Percentiles rank a stretch among this genome's conserved stretches.
phyloP scores from a whole-genome alignment of 2,797 vertebrate species.

The Acanthopagrus latus region DNA sequence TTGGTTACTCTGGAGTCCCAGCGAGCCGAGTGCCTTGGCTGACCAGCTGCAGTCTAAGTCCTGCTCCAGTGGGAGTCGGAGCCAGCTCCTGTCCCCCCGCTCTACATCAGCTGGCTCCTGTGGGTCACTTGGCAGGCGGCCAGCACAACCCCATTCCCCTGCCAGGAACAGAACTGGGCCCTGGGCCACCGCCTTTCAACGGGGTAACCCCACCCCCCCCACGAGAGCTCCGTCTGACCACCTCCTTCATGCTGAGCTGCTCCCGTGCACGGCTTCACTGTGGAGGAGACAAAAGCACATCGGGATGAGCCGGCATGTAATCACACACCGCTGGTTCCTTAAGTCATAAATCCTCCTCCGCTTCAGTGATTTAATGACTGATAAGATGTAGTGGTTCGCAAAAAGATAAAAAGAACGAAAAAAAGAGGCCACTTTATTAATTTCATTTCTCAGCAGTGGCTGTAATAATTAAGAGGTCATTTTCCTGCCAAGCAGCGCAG shows the following conservation, averaged over 20 bases:
- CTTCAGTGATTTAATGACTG: conserved; percentile 31
- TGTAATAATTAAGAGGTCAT: conserved; percentile 51
- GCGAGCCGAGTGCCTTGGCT: conserved; percentile 35
- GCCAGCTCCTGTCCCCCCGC: conserved; percentile 23
- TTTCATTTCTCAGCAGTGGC: conserved; percentile 32
- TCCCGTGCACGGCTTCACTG: conserved; percentile 62
- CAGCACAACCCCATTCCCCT: conserved; percentile 17
- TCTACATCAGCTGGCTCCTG: conserved; percentile 43
- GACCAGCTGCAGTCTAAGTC: conserved; percentile 64
- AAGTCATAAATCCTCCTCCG: conserved; percentile 5
- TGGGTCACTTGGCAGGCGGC: conserved; percentile 51
- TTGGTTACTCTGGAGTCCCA: conserved; percentile 24
- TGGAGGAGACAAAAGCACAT: conserved; percentile 40
- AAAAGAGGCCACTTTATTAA: background rate
- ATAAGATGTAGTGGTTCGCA: conserved; percentile 5
- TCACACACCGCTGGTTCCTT: background rate
- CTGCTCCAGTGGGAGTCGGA: conserved; percentile 48
- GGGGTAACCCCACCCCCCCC: background rate
- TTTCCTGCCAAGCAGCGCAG: conserved; percentile 56
- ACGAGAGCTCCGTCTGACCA: conserved; percentile 51
- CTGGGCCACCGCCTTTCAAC: conserved; percentile 27
- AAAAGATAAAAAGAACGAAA: background rate
- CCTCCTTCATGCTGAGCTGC: conserved; percentile 55
- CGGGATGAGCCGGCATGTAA: conserved; percentile 10
- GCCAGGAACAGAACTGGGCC: conserved; percentile 41